Base-by-base conservation (phyloP, 2,888 invertebrate species). In the Napeogenes sylphis region DNA sequence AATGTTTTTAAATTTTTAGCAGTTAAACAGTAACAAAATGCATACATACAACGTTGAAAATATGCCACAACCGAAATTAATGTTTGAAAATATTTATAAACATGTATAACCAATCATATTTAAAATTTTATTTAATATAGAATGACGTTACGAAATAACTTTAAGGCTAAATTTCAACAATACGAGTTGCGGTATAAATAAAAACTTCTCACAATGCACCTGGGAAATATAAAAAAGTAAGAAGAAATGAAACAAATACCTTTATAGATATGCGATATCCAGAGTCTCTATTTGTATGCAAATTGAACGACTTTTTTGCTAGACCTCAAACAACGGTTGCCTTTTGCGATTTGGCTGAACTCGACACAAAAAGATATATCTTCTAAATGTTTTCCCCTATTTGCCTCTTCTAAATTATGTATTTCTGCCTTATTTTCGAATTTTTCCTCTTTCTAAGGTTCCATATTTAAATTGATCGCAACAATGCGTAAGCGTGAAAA, bases 261-360 rank as follows among this genome's bases (percentile, higher is more conserved):
- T 45, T 53, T 56, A 59, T 58, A 55, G 55, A 56, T 60, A 64
- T 56, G 45, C 55, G 14, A 47, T 56, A 21, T 30, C 51, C 35
- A 51, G 45, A 51, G 45, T 61, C 56, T 46, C 55, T 59, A 56
- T 64, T 64, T 61, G 61, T 61, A 61, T 61, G 61, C 42, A 61
- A 64, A 64, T 61, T 61, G 30, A 64, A 61, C 56, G 59, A 61
- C 56, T 54, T 56, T 59, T 58, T 42, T 42, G 33, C 14, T 56
- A 55, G 56, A 64, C 54, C 61, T 59, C 45, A 46, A 55, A 12
- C 51, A 51, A 51, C 51, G 51, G 21, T 32, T 51, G n/a, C 55
- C 45, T 56, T 14, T 51, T 30, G 59, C 46, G 38, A 59, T 59
- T 59, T 45, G 13, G 12, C 38, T 51, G 12, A 33, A 58, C 13